phyloP scores from a whole-genome alignment of 1,140 invertebrate genomes.

The Stegodyphus mimosarum region DNA sequence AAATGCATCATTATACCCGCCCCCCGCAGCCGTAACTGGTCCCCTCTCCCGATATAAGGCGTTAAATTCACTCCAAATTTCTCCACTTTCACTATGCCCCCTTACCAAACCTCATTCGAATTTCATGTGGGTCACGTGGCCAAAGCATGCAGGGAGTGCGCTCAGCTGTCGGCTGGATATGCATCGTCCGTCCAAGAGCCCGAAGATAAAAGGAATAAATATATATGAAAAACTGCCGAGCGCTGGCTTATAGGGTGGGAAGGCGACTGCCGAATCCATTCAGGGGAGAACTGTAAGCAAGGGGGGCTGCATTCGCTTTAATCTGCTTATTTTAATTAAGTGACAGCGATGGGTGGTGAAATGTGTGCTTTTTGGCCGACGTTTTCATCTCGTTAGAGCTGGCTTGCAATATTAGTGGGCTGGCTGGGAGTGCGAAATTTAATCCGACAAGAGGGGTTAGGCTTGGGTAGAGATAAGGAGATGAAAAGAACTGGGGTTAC shows the following conservation, averaged over 20 bases:
- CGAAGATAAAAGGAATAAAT: constrained; percentile 14
- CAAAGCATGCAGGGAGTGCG: neutral
- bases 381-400: constrained; percentile 46
- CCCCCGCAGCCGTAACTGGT: neutral
- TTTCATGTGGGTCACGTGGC: constrained; percentile 27
- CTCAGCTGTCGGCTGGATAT: neutral
- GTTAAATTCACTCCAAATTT: constrained; percentile 43
- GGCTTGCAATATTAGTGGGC: constrained; percentile 29
- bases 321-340: constrained; percentile 61
- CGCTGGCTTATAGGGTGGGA: neutral
- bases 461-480: neutral
- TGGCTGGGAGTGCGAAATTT: constrained; percentile 29
- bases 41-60: neutral
- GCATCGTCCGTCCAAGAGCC: neutral
- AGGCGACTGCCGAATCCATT: too few species aligned
- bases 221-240: neutral
- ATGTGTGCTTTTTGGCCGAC: constrained; percentile 54
- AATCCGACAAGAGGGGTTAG: constrained; percentile 16
- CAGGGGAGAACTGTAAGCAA: too few species aligned
- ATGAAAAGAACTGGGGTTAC: neutral
- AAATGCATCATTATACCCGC: neutral
- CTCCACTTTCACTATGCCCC: neutral
- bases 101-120: constrained; percentile 21
- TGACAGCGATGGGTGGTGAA: constrained; percentile 35
- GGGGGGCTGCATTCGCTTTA: neutral